Percentiles rank a stretch among this genome's conserved stretches.
Evolutionary conservation across 2,797 vertebrate genomes (phyloP).

Genomic region (Malacoctenus gilli): DNA sequence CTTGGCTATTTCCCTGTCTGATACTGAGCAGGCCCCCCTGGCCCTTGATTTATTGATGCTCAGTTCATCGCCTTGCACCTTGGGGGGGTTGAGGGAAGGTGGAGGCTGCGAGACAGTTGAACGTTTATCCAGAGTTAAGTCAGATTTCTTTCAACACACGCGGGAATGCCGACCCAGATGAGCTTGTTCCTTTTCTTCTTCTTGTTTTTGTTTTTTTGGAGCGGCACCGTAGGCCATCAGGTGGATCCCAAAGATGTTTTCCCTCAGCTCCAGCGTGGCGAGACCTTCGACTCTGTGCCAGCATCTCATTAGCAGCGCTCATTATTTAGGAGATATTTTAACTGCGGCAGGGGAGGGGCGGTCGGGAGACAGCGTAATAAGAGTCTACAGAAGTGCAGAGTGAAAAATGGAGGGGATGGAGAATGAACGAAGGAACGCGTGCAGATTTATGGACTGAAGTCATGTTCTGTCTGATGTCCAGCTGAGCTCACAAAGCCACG

Average conservation of each 20-base stretch:
- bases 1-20: slow-evolving; percentile 60
- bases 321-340: slow-evolving; percentile 67
- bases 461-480: slow-evolving; percentile 74
- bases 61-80: slow-evolving; percentile 67
- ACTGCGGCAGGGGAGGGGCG: slow-evolving; percentile 22
- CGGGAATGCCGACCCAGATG: slow-evolving; percentile 55
- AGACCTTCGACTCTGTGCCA: slow-evolving; percentile 60
- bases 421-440: slow-evolving; percentile 42
- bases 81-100: slow-evolving; percentile 65
- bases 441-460: slow-evolving; percentile 72
- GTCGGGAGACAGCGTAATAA: slow-evolving; percentile 29
- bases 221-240: slow-evolving; percentile 54
- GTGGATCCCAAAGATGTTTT: slow-evolving; percentile 53
- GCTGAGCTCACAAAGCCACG: slow-evolving; percentile 66
- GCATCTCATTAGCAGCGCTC: slow-evolving; percentile 65
- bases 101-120: slow-evolving; percentile 55
- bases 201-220: not conserved
- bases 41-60: slow-evolving; percentile 69
- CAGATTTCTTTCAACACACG: slow-evolving; percentile 70
- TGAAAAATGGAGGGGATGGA: slow-evolving; percentile 43
- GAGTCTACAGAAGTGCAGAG: slow-evolving; percentile 44
- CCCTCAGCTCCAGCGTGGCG: slow-evolving; percentile 3
- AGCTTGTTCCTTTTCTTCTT: slow-evolving; percentile 26
- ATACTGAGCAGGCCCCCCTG: slow-evolving; percentile 68
- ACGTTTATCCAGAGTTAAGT: slow-evolving; percentile 72